Conservation (phyloP, 2,113 vertebrate genomes). For the Galeopterus variegatus region DNA sequence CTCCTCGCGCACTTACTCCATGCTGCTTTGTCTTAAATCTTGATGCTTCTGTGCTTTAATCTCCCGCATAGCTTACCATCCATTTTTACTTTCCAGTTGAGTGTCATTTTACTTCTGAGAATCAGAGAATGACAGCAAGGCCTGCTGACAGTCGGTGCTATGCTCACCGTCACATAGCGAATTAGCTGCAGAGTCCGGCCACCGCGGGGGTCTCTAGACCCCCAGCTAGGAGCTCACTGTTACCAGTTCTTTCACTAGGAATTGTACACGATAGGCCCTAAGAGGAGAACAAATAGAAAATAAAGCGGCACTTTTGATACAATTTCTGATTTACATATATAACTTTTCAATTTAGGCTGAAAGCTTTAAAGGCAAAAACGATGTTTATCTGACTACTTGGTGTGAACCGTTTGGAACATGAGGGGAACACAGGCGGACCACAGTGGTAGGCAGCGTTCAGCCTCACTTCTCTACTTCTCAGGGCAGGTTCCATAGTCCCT, state of each 20-base stretch:
- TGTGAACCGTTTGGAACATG: background rate
- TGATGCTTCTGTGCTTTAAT: background rate
- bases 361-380: background rate
- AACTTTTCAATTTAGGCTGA: background rate
- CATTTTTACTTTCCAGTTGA: background rate
- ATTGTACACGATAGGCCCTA: background rate
- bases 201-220: background rate
- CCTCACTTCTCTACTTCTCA: background rate
- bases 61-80: background rate
- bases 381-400: background rate
- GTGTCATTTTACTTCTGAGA: background rate
- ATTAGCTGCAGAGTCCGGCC: background rate
- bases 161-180: background rate
- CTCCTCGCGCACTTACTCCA: background rate
- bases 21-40: background rate
- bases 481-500: background rate
- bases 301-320: background rate
- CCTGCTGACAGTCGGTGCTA: background rate
- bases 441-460: background rate
- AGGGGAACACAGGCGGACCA: background rate
- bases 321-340: slow-evolving; percentile 10
- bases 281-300: background rate
- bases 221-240: background rate
- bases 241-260: background rate
- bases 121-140: background rate